These are phyloP conservation scores for Epiblema foenella DNA, from an alignment of 2,888 invertebrate genomes.

Conservation along the genomic window DNA sequence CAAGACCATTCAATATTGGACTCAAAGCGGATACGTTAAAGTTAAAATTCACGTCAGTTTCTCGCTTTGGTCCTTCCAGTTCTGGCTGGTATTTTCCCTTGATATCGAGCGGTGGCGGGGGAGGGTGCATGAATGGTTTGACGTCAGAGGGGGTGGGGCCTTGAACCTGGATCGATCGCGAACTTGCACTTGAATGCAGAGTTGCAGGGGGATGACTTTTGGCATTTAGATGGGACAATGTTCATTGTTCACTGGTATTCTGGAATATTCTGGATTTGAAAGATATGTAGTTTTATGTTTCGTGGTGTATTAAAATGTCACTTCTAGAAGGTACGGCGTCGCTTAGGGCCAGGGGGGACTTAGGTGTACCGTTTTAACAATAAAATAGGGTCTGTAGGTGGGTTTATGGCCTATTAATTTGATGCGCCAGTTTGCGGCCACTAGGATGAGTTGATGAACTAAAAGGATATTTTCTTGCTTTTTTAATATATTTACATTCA, in stretches of 20 bases:
- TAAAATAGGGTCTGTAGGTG: no score
- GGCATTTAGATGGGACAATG: constrained; percentile 28
- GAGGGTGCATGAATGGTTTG: constrained; percentile 38
- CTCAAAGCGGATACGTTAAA: background rate
- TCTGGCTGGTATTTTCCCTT: constrained; percentile 6
- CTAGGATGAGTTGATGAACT: no score
- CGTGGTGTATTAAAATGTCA: no score
- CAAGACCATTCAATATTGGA: background rate
- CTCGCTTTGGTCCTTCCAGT: background rate
- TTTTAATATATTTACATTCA: no score
- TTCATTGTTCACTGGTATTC: background rate
- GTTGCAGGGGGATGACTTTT: constrained; percentile 42
- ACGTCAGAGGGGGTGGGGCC: constrained; percentile 45
- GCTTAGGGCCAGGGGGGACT: no score
- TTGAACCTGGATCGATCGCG: constrained; percentile 61
- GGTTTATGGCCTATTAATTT: no score
- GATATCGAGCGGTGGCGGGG: constrained; percentile 33
- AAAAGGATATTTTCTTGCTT: no score
- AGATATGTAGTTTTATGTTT: no score
- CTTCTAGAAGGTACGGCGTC: no score
- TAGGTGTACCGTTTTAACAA: no score
- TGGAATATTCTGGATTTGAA: no score
- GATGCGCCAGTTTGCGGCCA: no score
- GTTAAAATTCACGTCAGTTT: background rate
- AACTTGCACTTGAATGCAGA: constrained; percentile 55